Percentiles rank a stretch among this genome's conserved stretches.
These are phyloP conservation scores for Caenorhabditis sp. DNA, from an alignment of 2,888 invertebrate genomes.

Conservation along the genomic window DNA sequence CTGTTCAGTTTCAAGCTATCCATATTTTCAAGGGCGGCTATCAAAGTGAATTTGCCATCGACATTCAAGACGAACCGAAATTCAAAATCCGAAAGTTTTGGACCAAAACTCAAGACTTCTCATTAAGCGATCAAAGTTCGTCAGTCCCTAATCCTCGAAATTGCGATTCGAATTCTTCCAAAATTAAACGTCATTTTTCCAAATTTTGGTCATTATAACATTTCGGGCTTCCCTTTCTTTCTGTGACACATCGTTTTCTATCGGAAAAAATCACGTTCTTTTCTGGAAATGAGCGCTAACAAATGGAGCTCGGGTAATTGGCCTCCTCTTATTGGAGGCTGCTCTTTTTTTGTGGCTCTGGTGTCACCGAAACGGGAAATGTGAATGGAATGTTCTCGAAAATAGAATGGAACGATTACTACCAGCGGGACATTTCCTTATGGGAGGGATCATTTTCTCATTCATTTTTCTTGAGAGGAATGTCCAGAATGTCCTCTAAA, in stretches of 20 bases:
- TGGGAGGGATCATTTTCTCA: constrained; percentile 12
- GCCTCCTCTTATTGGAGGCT: constrained; percentile 29
- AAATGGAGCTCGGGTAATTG: constrained; percentile 36
- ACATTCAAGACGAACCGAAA: no score
- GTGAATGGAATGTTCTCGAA: constrained; percentile 40
- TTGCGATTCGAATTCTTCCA: background rate
- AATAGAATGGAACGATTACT: constrained; percentile 24
- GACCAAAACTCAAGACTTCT: background rate
- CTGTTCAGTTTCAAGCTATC: background rate
- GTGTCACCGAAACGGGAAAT: constrained; percentile 16
- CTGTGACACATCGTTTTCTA: background rate
- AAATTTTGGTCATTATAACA: background rate
- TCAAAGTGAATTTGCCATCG: no score
- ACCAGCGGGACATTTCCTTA: constrained; percentile 20
- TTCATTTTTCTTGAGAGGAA: background rate
- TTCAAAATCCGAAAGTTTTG: no score
- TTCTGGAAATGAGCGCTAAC: background rate
- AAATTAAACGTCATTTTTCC: background rate
- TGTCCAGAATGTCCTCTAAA: constrained; percentile 11
- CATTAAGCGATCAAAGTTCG: background rate
- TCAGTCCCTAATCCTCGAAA: constrained; percentile 2
- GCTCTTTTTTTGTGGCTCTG: constrained; percentile 1
- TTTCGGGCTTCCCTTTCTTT: constrained; percentile 11
- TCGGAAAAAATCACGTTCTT: constrained; percentile 21
- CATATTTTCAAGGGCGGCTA: background rate